Percentiles rank a stretch among this genome's conserved stretches.
These are phyloP conservation scores for Brachyhypopomus occidentalis DNA, from an alignment of 2,113 vertebrate genomes.

Conservation along the genomic window DNA sequence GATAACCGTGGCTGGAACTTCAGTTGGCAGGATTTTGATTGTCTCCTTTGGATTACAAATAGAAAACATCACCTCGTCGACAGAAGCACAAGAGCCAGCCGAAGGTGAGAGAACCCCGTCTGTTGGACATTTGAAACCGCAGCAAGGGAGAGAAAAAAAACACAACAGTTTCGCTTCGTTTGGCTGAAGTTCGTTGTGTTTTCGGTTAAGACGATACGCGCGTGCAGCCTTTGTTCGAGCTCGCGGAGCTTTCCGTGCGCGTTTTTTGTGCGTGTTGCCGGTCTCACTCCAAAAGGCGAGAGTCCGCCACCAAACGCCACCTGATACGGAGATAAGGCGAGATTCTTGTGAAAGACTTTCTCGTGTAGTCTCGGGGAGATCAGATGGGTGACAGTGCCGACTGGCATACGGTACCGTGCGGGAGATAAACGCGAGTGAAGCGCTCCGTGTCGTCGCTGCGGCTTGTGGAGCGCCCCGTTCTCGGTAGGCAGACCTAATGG, in stretches of 20 bases:
- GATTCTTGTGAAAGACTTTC: too few species aligned
- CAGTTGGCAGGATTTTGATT: not conserved
- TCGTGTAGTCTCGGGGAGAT: too few species aligned
- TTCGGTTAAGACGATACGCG: not conserved
- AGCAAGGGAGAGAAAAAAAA: not conserved
- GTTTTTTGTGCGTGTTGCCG: not conserved
- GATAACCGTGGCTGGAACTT: not conserved
- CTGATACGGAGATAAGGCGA: too few species aligned
- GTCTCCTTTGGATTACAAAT: not conserved
- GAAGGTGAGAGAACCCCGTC: slow-evolving; percentile 65
- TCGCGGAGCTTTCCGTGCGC: slow-evolving; percentile 37
- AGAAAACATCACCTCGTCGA: not conserved
- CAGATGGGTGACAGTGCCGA: too few species aligned
- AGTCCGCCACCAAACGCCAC: too few species aligned
- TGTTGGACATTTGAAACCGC: slow-evolving; percentile 51
- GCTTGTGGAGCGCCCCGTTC: not conserved
- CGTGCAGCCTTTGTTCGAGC: too few species aligned
- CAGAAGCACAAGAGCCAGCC: slow-evolving; percentile 33
- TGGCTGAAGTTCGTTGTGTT: slow-evolving; percentile 58
- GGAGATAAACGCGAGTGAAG: too few species aligned
- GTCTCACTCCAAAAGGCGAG: not conserved
- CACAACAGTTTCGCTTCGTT: slow-evolving; percentile 45
- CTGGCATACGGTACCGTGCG: too few species aligned
- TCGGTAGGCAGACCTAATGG: not conserved
- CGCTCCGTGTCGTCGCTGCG: too few species aligned